phyloP scores from a whole-genome alignment of 2,888 invertebrate genomes.

The Phyto melanocephala region DNA sequence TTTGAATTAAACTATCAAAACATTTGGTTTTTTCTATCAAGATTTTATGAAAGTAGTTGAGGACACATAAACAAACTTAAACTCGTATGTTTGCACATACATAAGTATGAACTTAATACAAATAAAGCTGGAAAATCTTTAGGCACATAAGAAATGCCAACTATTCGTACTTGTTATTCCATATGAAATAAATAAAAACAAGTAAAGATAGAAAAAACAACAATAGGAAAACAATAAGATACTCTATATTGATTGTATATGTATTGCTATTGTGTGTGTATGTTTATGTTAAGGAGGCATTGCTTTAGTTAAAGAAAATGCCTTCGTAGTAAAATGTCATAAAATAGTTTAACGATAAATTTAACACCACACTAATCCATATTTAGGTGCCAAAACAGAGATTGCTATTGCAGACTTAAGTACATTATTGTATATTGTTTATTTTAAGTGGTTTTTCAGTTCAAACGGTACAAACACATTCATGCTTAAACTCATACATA shows the following conservation, averaged over 20 bases:
- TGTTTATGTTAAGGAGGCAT: background rate
- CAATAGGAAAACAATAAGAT: slow-evolving; percentile 46
- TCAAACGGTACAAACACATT: background rate
- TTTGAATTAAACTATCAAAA: slow-evolving; percentile 49
- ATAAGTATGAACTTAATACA: background rate
- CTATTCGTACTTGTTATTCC: background rate
- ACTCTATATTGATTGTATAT: slow-evolving; percentile 9
- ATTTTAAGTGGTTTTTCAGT: slow-evolving; percentile 57
- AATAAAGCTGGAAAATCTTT: slow-evolving; percentile 1
- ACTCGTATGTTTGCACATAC: background rate
- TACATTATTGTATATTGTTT: slow-evolving; percentile 55
- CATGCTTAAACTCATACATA: background rate
- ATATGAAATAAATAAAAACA: background rate
- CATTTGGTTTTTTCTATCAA: slow-evolving; percentile 34
- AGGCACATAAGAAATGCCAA: slow-evolving; percentile 7
- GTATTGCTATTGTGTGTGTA: background rate
- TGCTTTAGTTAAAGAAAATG: background rate
- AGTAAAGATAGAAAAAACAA: background rate
- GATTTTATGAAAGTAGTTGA: background rate
- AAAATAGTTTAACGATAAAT: slow-evolving; percentile 63
- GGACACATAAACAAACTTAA: background rate
- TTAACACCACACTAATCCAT: slow-evolving; percentile 61
- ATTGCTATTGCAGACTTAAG: slow-evolving; percentile 58
- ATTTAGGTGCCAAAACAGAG: slow-evolving; percentile 62
- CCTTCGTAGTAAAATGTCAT: slow-evolving; percentile 27